Evolutionary conservation across 2,113 vertebrate species (phyloP), one percentile per base, ranked within the genome.

Genomic region (Todiramphus saurophagus): DNA sequence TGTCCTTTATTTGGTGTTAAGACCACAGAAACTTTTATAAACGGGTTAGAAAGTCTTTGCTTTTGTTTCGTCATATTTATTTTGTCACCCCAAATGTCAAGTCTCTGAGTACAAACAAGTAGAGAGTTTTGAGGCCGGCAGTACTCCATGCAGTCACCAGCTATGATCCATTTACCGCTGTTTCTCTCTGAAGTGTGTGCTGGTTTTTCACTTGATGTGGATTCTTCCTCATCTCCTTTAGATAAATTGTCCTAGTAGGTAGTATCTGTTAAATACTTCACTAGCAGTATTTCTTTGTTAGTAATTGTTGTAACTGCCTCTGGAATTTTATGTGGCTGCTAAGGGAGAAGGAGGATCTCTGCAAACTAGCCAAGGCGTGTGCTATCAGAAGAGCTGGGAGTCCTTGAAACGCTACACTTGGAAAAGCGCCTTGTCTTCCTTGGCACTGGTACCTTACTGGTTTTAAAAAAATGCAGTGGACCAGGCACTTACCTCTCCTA

Each of bases 1-100:
- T 78, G 5, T 56, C 23, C 30, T 76, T 84, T 76, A 44, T 83
- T 87, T 91, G 31, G 11, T 85, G 16, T 84, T 89, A 43, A 53
- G 14, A 72, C 44, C 30, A 25, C 13, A 37, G 41, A 74, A 72
- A 24, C 27, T 53, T 91, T 25, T 53, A 33, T 51, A 75, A 95
- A 62, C 28, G 10, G 30, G 56, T 86, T 41, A 19, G 28, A 39
- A 89, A 41, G 27, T 43, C 28, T 48, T 60, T 58, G 55, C 9
- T 90, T 31, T 87, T 79, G 15, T 75, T 74, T 91, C 18, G 60
- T 63, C 46, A 78, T 59, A 48, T 81, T 73, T 90, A 51, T 82
- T 94, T 91, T 91, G 39, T 93, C 84, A 90, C 72, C 44, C 93
- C n/a, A 77, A 74, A 91, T 46, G 33, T 80, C 50, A 90, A 59